Evolutionary conservation across 1,140 invertebrate species (phyloP).

Genomic region (Charaxes varanes): DNA sequence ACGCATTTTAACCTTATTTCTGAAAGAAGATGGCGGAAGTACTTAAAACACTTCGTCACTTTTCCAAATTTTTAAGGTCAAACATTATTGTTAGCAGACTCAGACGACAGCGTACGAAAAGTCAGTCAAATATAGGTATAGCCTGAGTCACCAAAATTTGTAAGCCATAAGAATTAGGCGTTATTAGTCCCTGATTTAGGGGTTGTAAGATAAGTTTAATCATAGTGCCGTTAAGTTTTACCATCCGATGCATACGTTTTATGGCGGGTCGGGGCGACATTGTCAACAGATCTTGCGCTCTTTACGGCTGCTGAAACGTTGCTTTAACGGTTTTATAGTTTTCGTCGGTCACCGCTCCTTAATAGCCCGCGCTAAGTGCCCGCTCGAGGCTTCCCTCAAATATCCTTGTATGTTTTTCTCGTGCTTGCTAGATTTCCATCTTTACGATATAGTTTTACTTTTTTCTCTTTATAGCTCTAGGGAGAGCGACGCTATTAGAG

Average conservation of each 20-base stretch:
- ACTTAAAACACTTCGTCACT: too few relatives aligned
- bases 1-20: too few relatives aligned
- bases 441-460: slow-evolving; percentile 60
- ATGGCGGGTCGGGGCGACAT: slow-evolving; percentile 63
- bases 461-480: slow-evolving; percentile 30
- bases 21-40: too few relatives aligned
- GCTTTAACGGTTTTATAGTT: slow-evolving; percentile 74
- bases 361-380: slow-evolving; percentile 69
- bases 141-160: slow-evolving; percentile 2
- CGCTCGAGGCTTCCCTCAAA: slow-evolving; percentile 60
- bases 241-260: slow-evolving; percentile 68
- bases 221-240: slow-evolving; percentile 71
- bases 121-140: too few relatives aligned
- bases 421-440: slow-evolving; percentile 60
- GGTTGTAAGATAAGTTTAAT: slow-evolving; percentile 67
- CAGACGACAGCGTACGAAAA: too few relatives aligned
- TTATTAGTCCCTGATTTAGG: slow-evolving; percentile 58
- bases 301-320: slow-evolving; percentile 72
- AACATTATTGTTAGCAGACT: too few relatives aligned
- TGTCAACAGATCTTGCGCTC: slow-evolving; percentile 71
- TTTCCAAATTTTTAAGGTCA: too few relatives aligned
- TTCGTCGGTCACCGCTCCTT: slow-evolving; percentile 63
- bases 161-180: slow-evolving; percentile 4
- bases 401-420: slow-evolving; percentile 59
- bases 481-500: slow-evolving; percentile 15